phyloP scores from a whole-genome alignment of 2,888 invertebrate species.

The Sipha maydis region DNA sequence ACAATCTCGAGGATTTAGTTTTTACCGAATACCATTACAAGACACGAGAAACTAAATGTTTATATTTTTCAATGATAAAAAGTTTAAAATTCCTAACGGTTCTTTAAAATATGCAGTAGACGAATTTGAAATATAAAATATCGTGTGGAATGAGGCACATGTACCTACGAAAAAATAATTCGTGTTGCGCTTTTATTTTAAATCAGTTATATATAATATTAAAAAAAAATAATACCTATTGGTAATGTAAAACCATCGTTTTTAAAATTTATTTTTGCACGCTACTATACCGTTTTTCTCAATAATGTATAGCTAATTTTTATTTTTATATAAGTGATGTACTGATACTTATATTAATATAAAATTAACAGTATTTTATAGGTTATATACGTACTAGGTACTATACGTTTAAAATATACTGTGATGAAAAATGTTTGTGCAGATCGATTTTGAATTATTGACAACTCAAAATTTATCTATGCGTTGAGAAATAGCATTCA shows the following conservation, averaged over 20 bases:
- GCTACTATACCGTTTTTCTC: neutral
- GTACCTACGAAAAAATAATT: neutral
- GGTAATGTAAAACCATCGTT: neutral
- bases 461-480: neutral
- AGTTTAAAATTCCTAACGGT: conserved; percentile 15
- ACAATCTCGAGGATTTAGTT: neutral
- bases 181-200: neutral
- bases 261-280: neutral
- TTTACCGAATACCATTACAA: neutral
- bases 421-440: neutral
- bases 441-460: neutral
- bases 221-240: neutral
- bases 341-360: too few species aligned
- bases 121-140: neutral
- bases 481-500: neutral
- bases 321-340: too few species aligned
- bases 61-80: neutral
- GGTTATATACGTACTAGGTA: neutral
- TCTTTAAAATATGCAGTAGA: neutral
- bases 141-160: neutral
- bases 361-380: too few species aligned
- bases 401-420: neutral
- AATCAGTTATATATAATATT: neutral
- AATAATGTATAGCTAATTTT: too few species aligned
- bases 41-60: neutral